Evolutionary conservation across 2,888 invertebrate species (phyloP), one percentile per base, ranked within the genome.

Genomic region (Campoletis raptor): DNA sequence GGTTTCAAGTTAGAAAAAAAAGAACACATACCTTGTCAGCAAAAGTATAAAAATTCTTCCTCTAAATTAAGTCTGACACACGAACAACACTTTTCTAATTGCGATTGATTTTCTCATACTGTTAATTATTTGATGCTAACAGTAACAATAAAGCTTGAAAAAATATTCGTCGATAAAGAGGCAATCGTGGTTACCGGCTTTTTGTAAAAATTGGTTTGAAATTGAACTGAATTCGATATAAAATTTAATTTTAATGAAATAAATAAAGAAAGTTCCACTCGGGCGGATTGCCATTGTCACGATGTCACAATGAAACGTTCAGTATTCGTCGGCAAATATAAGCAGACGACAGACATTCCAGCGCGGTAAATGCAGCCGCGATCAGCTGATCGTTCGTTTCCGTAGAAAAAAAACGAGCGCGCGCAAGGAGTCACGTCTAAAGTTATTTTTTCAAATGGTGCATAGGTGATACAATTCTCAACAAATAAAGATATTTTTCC

Each of bases 301-400:
- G 69, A 21, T 42, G n/a, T 40, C 21, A 37, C 40, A 7, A 69
- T 42, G 24, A 18, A 37, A 66, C 10, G 45, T 40, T 21, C 45
- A 45, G 45, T 36, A 66, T 30, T 48, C 70, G 36, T 72, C 48
- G 36, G 72, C 52, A 36, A n/a, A 12, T 37, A 18, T 21, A 21
- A 72, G 82, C 79, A 82, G 81, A 85, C 85, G 82, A 82, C 85
- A 74, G 40, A 21, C 42, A 24, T 42, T 40, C 18, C 72, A 37
- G 21, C 52, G 73, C 45, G 36, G 30, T 2, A 54, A 67, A 37
- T 42, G 7, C 21, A 6, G 54, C 40, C 45, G 30, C 42, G 77
- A 86, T 81, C 86, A 86, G 83, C 83, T 86, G 86, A 69, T 85
- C 76, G 40, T 18, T 10, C 37, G 40, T 67, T 72, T 66, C 24